A percentile compares a stretch with the other conserved stretches of the same genome.
Evolutionary conservation across 2,888 invertebrate genomes (phyloP).

Genomic region (Asteroscopus sphinx): DNA sequence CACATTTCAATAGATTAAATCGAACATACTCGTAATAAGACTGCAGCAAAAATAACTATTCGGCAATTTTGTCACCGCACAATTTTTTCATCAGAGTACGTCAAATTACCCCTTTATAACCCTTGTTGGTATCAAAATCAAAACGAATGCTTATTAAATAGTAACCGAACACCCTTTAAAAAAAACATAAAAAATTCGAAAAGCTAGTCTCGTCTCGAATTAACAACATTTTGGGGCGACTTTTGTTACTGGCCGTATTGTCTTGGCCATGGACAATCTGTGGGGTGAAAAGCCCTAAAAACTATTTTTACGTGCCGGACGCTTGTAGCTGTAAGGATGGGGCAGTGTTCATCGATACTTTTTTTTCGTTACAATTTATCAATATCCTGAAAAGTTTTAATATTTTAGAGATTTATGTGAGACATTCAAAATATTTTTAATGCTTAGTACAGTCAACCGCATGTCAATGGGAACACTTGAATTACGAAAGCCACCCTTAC

Average conservation of each 20-base stretch:
- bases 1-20: neutral
- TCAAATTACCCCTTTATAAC: conserved; percentile 69
- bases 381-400: no score
- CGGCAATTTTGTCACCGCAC: conserved; percentile 9
- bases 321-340: conserved; percentile 44
- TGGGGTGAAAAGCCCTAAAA: conserved; percentile 75
- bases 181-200: conserved; percentile 52
- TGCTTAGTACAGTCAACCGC: no score
- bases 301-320: conserved; percentile 72
- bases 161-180: conserved; percentile 80
- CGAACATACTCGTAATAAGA: neutral
- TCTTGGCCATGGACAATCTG: conserved; percentile 66
- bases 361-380: neutral
- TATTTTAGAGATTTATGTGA: no score
- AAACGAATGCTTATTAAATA: conserved; percentile 80
- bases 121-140: conserved; percentile 60
- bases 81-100: no score
- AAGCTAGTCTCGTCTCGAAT: conserved; percentile 71
- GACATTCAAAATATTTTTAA: no score
- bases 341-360: neutral
- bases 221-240: conserved; percentile 79
- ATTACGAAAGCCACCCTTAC: no score
- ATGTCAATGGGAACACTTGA: no score
- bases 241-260: conserved; percentile 79
- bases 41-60: neutral